Evolutionary conservation across 2,113 vertebrate genomes (phyloP).

Genomic region (Onychostruthus taczanowskii): DNA sequence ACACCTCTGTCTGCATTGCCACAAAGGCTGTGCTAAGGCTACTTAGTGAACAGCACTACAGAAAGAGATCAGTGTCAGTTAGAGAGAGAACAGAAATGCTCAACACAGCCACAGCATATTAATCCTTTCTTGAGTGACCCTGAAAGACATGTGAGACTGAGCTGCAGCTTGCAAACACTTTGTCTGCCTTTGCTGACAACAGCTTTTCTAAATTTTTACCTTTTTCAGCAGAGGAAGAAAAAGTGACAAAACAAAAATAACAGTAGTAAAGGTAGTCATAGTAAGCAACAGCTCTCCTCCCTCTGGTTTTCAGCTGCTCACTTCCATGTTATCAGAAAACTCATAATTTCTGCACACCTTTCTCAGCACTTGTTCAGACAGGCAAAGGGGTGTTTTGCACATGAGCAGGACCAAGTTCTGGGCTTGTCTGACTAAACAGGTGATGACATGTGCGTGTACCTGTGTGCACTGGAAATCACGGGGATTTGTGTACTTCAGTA

Average conservation of each 20-base stretch:
- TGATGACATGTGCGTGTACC: rapidly evolving
- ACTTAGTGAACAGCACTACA: background rate
- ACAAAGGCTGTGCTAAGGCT: background rate
- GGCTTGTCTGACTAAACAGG: no score
- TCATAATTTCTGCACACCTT: background rate
- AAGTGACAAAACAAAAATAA: background rate
- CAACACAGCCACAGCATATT: background rate
- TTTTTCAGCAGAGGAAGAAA: background rate
- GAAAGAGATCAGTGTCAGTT: background rate
- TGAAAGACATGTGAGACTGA: background rate
- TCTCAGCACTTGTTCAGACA: background rate
- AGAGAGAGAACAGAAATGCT: background rate
- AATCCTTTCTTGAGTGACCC: background rate
- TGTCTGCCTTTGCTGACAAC: background rate
- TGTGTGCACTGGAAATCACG: rapidly evolving
- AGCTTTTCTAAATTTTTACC: background rate
- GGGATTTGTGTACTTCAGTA: background rate
- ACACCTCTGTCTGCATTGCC: background rate
- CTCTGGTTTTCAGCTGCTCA: background rate
- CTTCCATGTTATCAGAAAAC: background rate
- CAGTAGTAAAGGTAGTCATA: background rate
- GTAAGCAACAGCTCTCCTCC: background rate
- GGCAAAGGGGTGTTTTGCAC: background rate
- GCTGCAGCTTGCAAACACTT: background rate
- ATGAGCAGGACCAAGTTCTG: rapidly evolving